Evolutionary conservation across 2,113 vertebrate genomes (phyloP).

Genomic region (Lepisosteus osseus): DNA sequence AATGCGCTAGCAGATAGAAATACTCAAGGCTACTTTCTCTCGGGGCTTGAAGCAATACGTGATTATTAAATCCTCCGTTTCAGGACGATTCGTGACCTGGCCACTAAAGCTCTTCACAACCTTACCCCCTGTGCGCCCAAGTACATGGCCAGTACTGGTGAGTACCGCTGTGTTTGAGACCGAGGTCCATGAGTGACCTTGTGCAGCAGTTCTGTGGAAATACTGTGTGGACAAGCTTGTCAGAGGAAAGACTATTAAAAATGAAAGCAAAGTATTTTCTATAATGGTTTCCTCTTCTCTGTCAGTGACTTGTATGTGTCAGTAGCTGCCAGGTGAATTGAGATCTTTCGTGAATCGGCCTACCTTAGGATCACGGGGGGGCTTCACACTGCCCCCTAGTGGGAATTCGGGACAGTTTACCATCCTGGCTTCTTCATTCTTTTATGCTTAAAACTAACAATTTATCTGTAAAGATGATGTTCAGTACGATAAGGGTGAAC

Average conservation of each 20-base stretch:
- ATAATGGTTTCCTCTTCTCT: too few species aligned
- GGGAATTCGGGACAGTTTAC: background rate
- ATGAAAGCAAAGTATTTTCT: too few species aligned
- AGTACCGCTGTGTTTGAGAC: conserved; percentile 32
- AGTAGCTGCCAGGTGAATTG: too few species aligned
- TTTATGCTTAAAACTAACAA: too few species aligned
- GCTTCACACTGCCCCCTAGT: background rate
- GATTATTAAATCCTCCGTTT: conserved; percentile 1
- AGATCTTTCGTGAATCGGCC: too few species aligned
- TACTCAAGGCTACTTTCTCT: background rate
- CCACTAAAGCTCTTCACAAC: conserved; percentile 84
- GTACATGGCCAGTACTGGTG: conserved; percentile 78
- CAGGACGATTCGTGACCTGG: conserved; percentile 82
- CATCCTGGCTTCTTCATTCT: too few species aligned
- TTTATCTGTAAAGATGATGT: background rate
- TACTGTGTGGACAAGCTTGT: too few species aligned
- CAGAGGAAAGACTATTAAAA: too few species aligned
- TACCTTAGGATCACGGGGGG: too few species aligned
- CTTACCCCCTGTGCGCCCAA: conserved; percentile 74
- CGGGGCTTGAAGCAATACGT: background rate
- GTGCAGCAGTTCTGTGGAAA: too few species aligned
- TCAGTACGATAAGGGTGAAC: background rate
- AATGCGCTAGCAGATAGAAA: background rate
- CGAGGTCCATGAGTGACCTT: background rate
- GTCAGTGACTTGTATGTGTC: too few species aligned